Evolutionary conservation across 2,797 vertebrate species (phyloP).

Genomic region (Fistularia tabacaria): DNA sequence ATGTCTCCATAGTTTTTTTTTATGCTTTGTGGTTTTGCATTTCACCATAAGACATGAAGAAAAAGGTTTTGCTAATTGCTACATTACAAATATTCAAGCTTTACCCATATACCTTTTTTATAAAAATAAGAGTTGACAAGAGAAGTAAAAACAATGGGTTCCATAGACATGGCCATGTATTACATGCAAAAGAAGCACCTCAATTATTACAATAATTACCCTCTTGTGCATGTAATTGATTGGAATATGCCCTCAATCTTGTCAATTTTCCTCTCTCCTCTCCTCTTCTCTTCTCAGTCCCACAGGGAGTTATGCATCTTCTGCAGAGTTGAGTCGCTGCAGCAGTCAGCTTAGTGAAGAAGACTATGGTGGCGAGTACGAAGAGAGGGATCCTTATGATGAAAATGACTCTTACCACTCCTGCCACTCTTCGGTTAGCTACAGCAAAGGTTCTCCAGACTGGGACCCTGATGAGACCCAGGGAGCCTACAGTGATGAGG

Average conservation of each 20-base stretch:
- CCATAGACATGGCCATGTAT: too few species aligned
- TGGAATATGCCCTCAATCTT: too few species aligned
- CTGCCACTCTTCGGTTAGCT: constrained; percentile 96
- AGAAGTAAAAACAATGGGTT: too few species aligned
- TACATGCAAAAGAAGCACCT: too few species aligned
- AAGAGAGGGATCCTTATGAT: constrained; percentile 84
- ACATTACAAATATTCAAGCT: constrained; percentile 7
- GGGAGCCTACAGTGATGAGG: constrained; percentile 83
- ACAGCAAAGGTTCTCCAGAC: constrained; percentile 87
- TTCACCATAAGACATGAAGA: constrained; percentile 41
- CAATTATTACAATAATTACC: too few species aligned
- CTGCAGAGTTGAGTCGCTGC: constrained; percentile 91
- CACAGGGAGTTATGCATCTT: constrained; percentile 91
- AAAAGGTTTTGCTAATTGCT: constrained; percentile 28
- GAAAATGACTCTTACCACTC: constrained; percentile 97
- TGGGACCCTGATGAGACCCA: constrained; percentile 87
- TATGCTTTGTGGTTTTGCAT: constrained; percentile 53
- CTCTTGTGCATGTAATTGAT: too few species aligned
- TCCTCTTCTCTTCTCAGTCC: constrained; percentile 72
- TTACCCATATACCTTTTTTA: not conserved
- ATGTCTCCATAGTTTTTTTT: too few species aligned
- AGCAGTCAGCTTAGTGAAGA: constrained; percentile 97
- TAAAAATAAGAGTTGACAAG: too few species aligned
- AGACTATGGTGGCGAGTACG: constrained; percentile 83
- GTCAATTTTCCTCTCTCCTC: too few species aligned